These are phyloP conservation scores for Lethenteron camtschaticum DNA, from an alignment of 2,113 vertebrate genomes.

Conservation along the genomic window DNA sequence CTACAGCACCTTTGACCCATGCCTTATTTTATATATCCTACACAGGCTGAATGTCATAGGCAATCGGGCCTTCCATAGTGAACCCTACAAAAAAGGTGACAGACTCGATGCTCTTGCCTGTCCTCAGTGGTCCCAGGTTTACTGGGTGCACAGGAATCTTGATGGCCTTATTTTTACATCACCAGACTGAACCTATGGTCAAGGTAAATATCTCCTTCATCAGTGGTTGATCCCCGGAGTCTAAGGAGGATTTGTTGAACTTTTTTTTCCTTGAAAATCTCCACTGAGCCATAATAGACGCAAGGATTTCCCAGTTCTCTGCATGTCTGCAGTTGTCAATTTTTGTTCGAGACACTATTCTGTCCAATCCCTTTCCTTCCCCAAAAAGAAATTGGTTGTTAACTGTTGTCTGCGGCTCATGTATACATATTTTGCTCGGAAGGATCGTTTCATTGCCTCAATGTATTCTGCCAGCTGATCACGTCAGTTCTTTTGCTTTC, in stretches of 20 bases:
- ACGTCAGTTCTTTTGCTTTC: neutral
- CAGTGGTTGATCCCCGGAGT: neutral
- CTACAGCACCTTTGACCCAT: too few relatives aligned
- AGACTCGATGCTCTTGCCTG: neutral
- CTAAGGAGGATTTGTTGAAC: neutral
- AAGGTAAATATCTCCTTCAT: constrained; percentile 1
- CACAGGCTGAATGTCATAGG: constrained; percentile 3
- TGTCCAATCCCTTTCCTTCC: neutral
- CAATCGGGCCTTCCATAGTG: neutral
- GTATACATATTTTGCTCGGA: neutral
- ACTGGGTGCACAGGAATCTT: constrained; percentile 5
- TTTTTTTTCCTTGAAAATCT: neutral
- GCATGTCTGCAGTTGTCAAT: neutral
- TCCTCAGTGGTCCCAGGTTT: constrained; percentile 2
- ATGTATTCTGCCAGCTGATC: neutral
- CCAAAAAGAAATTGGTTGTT: neutral
- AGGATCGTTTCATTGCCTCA: constrained; percentile 1
- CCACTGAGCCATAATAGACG: neutral
- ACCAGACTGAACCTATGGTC: neutral
- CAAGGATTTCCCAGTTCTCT: neutral
- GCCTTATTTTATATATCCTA: neutral
- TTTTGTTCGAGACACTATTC: neutral
- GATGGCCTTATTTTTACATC: neutral
- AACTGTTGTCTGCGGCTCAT: neutral
- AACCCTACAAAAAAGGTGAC: neutral